A percentile compares a stretch with the other conserved stretches of the same genome.
Conservation (phyloP, 2,888 invertebrate genomes). For the Cepaea hortensis region DNA sequence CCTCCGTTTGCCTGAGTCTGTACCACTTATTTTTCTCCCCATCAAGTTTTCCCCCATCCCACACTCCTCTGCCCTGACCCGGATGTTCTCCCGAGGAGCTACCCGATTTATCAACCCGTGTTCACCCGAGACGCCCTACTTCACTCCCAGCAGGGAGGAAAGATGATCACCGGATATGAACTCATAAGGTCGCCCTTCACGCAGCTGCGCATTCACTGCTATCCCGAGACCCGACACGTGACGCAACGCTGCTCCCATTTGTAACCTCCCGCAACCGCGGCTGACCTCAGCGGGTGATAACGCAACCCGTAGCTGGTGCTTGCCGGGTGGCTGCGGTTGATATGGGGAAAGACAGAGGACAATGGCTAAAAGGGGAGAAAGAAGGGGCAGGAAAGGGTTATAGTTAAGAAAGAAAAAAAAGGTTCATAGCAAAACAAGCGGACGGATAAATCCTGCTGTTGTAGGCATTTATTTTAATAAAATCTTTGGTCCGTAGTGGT, state of each 20-base stretch:
- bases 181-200: conserved; percentile 31
- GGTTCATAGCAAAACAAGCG: not conserved
- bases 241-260: conserved; percentile 39
- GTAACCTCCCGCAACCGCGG: conserved; percentile 33
- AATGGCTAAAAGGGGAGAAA: not conserved
- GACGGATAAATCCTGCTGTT: not conserved
- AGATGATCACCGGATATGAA: conserved; percentile 40
- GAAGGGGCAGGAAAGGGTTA: not conserved
- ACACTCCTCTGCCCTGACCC: not conserved
- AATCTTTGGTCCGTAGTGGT: not conserved
- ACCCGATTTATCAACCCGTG: conserved; percentile 1
- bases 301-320: conserved; percentile 3
- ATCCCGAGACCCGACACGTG: conserved; percentile 17
- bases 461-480: not conserved
- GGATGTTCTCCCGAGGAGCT: not conserved
- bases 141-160: conserved; percentile 25
- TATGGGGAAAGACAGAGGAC: not conserved
- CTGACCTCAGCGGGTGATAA: conserved; percentile 28
- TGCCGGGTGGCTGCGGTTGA: conserved; percentile 32
- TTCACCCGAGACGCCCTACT: conserved; percentile 4
- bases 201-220: conserved; percentile 38
- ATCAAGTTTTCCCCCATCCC: not conserved
- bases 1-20: too few species aligned
- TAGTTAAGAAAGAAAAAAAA: not conserved
- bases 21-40: too few species aligned